These are phyloP conservation scores for Toxostoma redivivum DNA, from an alignment of 2,113 vertebrate species.

Conservation along the genomic window DNA sequence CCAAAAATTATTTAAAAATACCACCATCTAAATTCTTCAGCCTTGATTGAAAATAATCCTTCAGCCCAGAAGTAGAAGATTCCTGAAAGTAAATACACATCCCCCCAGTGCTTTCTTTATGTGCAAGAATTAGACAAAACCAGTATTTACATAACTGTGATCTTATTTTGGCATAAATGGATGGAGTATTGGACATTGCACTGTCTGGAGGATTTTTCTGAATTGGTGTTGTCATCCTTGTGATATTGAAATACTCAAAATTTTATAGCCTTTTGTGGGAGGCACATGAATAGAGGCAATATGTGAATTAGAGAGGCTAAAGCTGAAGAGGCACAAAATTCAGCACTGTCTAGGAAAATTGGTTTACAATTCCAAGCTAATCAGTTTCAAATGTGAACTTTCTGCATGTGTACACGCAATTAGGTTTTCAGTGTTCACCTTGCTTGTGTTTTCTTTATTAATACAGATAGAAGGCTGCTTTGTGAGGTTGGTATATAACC, in stretches of 20 bases:
- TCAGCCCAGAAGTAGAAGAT: background rate
- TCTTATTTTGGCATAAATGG: background rate
- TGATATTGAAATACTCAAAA: background rate
- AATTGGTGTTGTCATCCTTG: fast-evolving
- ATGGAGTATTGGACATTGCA: fast-evolving
- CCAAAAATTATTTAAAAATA: background rate
- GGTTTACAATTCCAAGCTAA: background rate
- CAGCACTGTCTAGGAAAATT: background rate
- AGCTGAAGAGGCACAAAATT: background rate
- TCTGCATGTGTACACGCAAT: background rate
- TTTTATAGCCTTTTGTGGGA: background rate
- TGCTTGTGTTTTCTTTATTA: background rate
- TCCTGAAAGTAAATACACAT: background rate
- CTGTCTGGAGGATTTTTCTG: background rate
- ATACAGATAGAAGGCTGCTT: background rate
- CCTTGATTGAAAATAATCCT: background rate
- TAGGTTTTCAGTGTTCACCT: background rate
- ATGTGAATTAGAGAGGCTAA: background rate
- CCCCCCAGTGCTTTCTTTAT: background rate
- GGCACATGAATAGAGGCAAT: background rate
- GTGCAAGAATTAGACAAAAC: background rate
- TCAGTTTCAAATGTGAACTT: background rate
- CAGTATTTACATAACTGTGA: background rate
- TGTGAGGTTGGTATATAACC: background rate
- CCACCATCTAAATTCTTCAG: background rate